Evolutionary conservation across 2,797 vertebrate species (phyloP), one percentile per base, ranked within the genome.

Genomic region (Heliangelus exortis): DNA sequence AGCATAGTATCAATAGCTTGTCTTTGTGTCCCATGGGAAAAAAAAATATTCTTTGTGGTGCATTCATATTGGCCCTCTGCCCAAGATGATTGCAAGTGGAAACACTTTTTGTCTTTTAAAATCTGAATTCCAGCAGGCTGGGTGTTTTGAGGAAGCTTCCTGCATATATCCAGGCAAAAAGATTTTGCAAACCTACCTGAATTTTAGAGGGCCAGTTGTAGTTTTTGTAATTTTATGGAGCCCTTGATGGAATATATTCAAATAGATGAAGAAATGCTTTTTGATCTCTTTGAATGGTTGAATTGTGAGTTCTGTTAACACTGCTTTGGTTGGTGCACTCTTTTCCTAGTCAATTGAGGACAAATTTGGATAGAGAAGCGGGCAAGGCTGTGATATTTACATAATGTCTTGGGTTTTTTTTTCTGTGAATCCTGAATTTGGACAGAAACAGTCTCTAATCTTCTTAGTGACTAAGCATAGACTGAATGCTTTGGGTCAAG

Each of bases 371-470:
- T 22, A 57, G 54, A 91, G 50, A 58, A 95, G 69, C 90, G 97
- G 96, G 91, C 93, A 96, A 94, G 84, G 51, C 88, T 87, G 1
- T 65, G 43, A 66, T 95, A 95, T 95, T 96, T 97, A 96, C 91
- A 93, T 96, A 96, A 96, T 94, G 79, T 62, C 47, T 23, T 39
- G 39, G 39, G 10, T 92, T 90, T 90, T 96, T 72, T 93, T 91
- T 63, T 19, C 61, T 93, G 65, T 90, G 90, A 95, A 93, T 90
- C 83, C 65, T 89, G 72, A 94, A 95, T 91, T 86, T 96, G 90
- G 95, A 95, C 96, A 80, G 76, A 94, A 96, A 92, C 80, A 83
- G 73, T 47, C 82, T 93, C 61, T 96, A 96, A 97, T 97, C 95
- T 96, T 94, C 96, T 97, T 94, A 96, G 74, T 66, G 77, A 87